Evolutionary conservation across 2,888 invertebrate species (phyloP).

Genomic region (Epistrophe eligans): DNA sequence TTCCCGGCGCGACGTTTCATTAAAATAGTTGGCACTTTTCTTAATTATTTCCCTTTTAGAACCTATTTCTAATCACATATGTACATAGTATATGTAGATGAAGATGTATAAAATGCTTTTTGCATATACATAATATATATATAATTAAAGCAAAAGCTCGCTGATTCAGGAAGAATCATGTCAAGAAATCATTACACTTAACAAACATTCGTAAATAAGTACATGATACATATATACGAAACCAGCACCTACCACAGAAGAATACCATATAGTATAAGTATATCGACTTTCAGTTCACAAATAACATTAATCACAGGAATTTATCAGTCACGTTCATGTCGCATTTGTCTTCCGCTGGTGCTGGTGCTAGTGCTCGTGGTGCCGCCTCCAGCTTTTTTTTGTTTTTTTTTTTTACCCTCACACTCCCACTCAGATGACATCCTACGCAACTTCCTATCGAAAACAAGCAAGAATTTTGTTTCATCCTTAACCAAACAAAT

Average conservation of each 20-base stretch:
- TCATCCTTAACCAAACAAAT: constrained; percentile 27
- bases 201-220: constrained; percentile 27
- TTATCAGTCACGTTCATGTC: constrained; percentile 60
- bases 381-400: neutral
- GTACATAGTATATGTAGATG: neutral
- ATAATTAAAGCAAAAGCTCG: constrained; percentile 27
- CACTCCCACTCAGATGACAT: neutral
- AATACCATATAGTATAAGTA: neutral
- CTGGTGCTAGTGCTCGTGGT: neutral
- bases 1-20: neutral
- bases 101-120: neutral
- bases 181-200: constrained; percentile 51
- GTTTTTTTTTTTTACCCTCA: neutral
- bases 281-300: constrained; percentile 29
- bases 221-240: neutral
- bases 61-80: constrained; percentile 3
- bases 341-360: constrained; percentile 36
- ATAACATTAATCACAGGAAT: constrained; percentile 60
- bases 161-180: constrained; percentile 32
- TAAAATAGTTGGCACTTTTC: constrained; percentile 34
- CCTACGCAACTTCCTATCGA: constrained; percentile 15
- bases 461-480: neutral
- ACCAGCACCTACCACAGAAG: neutral
- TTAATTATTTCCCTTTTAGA: neutral
- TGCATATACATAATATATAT: too few relatives aligned